Evolutionary conservation across 2,888 invertebrate species (phyloP).

Genomic region (Rotaria magnacalcarata): DNA sequence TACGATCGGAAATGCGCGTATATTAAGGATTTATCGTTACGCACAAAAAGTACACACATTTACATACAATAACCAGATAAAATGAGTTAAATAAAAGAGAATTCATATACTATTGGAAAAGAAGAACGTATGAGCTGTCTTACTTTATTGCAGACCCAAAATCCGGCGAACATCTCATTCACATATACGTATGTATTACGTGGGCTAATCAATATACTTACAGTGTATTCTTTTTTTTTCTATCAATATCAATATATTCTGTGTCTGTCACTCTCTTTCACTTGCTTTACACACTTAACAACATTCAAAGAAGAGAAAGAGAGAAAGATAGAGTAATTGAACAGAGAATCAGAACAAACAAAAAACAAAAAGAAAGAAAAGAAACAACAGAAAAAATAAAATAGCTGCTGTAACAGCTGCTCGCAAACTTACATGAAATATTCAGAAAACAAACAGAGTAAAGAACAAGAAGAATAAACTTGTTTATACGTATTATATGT

Average conservation of each 20-base stretch:
- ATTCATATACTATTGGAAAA: not conserved
- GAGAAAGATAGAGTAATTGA: not conserved
- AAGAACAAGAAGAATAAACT: not conserved
- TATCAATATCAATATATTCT: conserved; percentile 31
- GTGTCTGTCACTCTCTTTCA: conserved; percentile 29
- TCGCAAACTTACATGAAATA: not conserved
- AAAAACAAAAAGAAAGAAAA: not conserved
- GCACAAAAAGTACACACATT: not conserved
- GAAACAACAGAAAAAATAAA: conserved; percentile 25
- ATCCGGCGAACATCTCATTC: not conserved
- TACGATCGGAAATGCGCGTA: not conserved
- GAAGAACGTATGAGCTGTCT: not conserved
- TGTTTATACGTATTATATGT: conserved; percentile 19
- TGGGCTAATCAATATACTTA: not conserved
- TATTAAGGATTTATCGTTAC: not conserved
- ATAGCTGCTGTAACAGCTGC: not conserved
- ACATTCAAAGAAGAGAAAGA: conserved; percentile 19
- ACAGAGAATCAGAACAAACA: conserved; percentile 2
- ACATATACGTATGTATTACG: not conserved
- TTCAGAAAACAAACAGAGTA: not conserved
- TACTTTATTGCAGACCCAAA: not conserved
- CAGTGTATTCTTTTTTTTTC: not conserved
- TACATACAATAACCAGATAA: conserved; percentile 1
- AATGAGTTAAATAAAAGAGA: not conserved
- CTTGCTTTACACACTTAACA: conserved; percentile 18